Base-by-base conservation (phyloP, 2,113 vertebrate species). In the Serinus canaria region DNA sequence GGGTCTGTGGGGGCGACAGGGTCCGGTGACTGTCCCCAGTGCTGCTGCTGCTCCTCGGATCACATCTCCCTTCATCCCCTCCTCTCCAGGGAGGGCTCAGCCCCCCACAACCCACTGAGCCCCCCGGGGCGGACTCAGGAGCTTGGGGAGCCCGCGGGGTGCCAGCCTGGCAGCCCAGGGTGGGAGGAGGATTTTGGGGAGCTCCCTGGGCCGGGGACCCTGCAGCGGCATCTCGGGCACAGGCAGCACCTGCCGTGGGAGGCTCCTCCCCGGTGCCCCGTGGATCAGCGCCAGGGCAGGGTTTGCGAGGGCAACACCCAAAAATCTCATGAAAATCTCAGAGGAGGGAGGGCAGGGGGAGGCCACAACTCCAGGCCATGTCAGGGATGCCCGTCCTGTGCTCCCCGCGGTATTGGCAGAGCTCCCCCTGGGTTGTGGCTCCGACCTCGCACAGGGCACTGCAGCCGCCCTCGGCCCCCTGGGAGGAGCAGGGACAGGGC, bases 301-400 rank as follows among this genome's bases (percentile, higher is more conserved):
- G 3, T 17, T 77, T 17, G 4, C 6, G 6, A 20, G 27, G 76
- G 25, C 47, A 78, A 3, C 95, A 55, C 69, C 78, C 70, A 53
- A 66, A 70, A 64, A 13, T 10, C n/a, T 46, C 37, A 8, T 2
- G 0, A 3, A 19, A 49, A 52, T 24, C 27, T 24, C 27, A 21
- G 55, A 14, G n/a, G 10, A 3, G 56, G 21, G 37, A 35, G 37
- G 43, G 53, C 53, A 24, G 5, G 20, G 11, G 33, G 56, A 41
- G 18, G 22, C 27, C 46, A 1, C 1, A 39, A 9, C 59, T 21
- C 47, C 19, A 0, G 5, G 50, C 35, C 39, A 1, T 0, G 1
- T 3, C 18, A 0, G 3, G 28, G 56, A 14, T 8, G 55, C 31
- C 0, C 0, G 3, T 8, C 14, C 20, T 5, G 16, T 1, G 11